Evolutionary conservation across 1,140 invertebrate genomes (phyloP), one percentile per base, ranked within the genome.

Genomic region (Heliconius eleuchia): DNA sequence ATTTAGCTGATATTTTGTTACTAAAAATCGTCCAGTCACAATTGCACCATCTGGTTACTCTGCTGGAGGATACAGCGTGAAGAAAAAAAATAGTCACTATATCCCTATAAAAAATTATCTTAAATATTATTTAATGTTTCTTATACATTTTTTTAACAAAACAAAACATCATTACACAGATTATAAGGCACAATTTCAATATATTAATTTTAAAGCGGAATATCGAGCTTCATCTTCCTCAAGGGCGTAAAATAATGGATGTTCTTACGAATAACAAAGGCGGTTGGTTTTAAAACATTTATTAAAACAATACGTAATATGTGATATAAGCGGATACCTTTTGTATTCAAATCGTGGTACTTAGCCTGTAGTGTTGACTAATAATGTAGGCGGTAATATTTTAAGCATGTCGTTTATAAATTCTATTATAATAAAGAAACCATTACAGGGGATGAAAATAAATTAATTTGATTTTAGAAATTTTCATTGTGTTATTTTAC

Each of bases 341-440:
- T 78, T 78, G 80, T 81, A 81, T 81, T 81, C 80, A 78, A 78
- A 81, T 81, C 76, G 71, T 37, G 66, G 37, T 66, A 50, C 66
- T 46, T 76, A 57, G 71, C 37, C 71, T 37, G 46, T 78, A 76
- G 46, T 46, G 73, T 81, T 81, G 76, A 81, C 76, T 81, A 75
- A 79, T 82, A 80, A 72, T 74, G 78, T 79, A 76, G 80, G 75
- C 75, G 80, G 77, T 81, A 39, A 76, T 80, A 80, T 82, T 82
- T 82, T 75, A 80, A 79, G 66, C 75, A 60, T 77, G 76, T 71
- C 27, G 18, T 76, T 76, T 73, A 73, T 77, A 74, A 72, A 71
- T 39, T 60, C 34, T 46, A 80, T 77, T 57, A 73, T 73, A 80
- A 80, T 73, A 73, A 77, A 74, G 6, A 77, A 77, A 74, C 74